phyloP scores from a whole-genome alignment of 30 jellyfish, hydroid and myxozoan species.

The Cassiopea andromeda region DNA sequence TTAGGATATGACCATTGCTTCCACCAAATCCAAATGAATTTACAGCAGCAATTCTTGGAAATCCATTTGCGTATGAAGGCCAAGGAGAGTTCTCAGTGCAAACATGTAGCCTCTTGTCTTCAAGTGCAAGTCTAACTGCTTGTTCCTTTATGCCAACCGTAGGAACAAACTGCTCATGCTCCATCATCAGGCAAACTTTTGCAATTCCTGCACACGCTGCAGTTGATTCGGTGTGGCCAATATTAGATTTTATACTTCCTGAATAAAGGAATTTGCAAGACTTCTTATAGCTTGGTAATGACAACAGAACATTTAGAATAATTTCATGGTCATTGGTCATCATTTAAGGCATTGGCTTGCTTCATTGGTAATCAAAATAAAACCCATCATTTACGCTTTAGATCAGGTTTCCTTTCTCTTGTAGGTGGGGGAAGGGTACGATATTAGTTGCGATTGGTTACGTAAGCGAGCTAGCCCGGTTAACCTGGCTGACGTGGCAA shows the following conservation, averaged over 20 bases:
- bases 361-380: too few relatives aligned
- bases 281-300: too few relatives aligned
- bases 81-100: constrained; percentile 15
- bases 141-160: constrained; percentile 39
- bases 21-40: constrained; percentile 76
- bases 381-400: too few relatives aligned
- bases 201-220: constrained; percentile 71
- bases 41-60: constrained; percentile 49
- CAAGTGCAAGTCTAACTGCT: constrained; percentile 43
- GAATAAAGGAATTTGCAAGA: too few relatives aligned
- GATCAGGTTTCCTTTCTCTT: too few relatives aligned
- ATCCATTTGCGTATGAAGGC: neutral
- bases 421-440: too few relatives aligned
- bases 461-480: neutral
- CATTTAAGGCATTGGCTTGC: too few relatives aligned
- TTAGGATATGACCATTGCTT: constrained; percentile 55
- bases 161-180: constrained; percentile 33
- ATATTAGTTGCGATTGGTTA: neutral
- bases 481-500: neutral
- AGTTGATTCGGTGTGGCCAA: constrained; percentile 61
- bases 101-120: constrained; percentile 27
- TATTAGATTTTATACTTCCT: constrained; percentile 61
- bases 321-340: too few relatives aligned
- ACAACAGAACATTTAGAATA: too few relatives aligned
- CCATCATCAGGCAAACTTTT: constrained; percentile 69